These are phyloP conservation scores for Cerastis rubricosa DNA, from an alignment of 2,888 invertebrate species.

Conservation along the genomic window DNA sequence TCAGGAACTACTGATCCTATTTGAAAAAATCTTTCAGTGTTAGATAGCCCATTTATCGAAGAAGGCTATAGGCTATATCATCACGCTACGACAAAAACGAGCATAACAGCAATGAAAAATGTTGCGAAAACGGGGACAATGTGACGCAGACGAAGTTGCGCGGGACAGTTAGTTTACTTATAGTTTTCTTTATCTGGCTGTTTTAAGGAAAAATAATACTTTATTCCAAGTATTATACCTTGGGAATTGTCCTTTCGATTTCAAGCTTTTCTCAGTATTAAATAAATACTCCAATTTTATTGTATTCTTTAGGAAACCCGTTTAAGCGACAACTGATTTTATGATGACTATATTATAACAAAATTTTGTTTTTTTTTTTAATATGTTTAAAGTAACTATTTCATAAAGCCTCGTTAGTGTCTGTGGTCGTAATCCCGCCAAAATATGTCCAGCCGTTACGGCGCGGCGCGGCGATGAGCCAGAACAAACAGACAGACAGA, in stretches of 20 bases:
- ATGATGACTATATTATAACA: no score
- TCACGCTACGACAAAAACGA: no score
- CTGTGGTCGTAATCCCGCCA: neutral
- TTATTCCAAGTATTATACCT: neutral
- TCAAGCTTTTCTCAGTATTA: neutral
- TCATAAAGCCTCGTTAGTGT: neutral
- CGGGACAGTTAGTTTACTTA: no score
- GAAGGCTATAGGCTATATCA: no score
- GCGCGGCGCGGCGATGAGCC: neutral
- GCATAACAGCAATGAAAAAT: no score
- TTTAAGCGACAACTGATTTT: constrained; percentile 10
- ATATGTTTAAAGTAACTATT: neutral
- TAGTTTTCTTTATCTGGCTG: neutral
- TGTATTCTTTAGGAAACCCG: neutral
- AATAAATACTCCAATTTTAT: neutral
- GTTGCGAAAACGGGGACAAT: no score
- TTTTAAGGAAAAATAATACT: neutral
- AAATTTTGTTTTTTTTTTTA: no score
- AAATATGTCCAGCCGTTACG: neutral
- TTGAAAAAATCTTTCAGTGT: no score
- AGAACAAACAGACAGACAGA: neutral
- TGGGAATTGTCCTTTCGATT: neutral
- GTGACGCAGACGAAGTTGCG: no score
- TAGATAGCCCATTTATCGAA: no score
- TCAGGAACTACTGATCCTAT: no score